Evolutionary conservation across 1,140 invertebrate species (phyloP), one percentile per base, ranked within the genome.

Genomic region (Planococcus citri): DNA sequence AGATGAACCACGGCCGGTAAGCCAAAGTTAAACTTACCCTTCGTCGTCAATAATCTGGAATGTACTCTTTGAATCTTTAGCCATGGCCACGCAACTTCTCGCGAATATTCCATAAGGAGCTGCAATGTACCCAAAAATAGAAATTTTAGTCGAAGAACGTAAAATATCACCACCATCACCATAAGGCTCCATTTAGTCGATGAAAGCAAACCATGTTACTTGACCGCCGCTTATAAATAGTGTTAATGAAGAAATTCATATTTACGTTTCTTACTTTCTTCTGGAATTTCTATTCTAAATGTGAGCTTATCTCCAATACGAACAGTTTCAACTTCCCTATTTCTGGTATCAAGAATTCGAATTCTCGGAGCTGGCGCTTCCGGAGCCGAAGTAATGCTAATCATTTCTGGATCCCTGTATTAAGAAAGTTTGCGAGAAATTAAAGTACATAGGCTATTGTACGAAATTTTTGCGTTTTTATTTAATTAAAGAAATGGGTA

Each of bases 41-140:
- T 94, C 90, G 76, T 95, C 92, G 74, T 96, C 92, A 75, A 95
- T 95, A 75, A 96, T 95, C 76, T 94, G 91, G 85, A 95, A 95
- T 20, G 92, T 95, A 76, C 91, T 95, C 80, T 94, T 90, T 0
- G 93, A 92, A 77, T 96, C 94, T 79, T 96, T 96, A 51, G 93
- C 94, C 94, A 96, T 96, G 37, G 94, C 94, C 25, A 95, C 90
- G 77, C 93, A 96, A 77, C 92, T 95, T 75, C 93, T 87, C 33
- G 94, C 94, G 78, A 95, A 96, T 74, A 96, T 96, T 71, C 93
- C 93, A 76, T 95, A 95, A 9, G 93, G 94, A 80, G 94, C 92
- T 95, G 80, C 41, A 73, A 73, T 37, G 69, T 72, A 70, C n/a
- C n/a, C n/a, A n/a, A 71, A 64, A 69, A 41, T n/a, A 17, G 12